A percentile compares a stretch with the other conserved stretches of the same genome.
Conservation (phyloP, 2,797 vertebrate species). For the Crenichthys baileyi region DNA sequence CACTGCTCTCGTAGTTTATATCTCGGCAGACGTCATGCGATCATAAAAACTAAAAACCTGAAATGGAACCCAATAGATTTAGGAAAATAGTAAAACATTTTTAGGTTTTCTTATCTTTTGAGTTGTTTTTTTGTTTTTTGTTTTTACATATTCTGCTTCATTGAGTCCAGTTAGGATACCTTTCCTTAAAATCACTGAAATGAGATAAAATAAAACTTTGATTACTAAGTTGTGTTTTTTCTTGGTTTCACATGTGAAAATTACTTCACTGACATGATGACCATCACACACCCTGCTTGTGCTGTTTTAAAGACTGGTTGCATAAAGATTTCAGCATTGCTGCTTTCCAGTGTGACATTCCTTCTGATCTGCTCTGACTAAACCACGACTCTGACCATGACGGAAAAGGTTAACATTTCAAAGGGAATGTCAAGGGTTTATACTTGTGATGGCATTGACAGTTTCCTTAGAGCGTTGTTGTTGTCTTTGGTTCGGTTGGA, state of each 20-base stretch:
- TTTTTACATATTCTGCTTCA: not conserved
- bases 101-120: not conserved
- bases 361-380: not conserved
- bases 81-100: not conserved
- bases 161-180: not conserved
- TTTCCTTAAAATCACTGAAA: not conserved
- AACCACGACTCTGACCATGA: constrained; percentile 10
- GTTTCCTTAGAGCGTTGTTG: constrained; percentile 46
- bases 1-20: not conserved
- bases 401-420: constrained; percentile 59
- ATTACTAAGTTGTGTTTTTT: not conserved
- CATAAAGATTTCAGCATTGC: constrained; percentile 13
- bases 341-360: constrained; percentile 14
- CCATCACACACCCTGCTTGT: not conserved
- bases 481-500: constrained; percentile 61
- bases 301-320: constrained; percentile 26
- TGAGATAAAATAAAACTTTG: not conserved
- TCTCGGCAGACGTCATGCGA: not conserved
- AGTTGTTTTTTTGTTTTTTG: not conserved
- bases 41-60: not conserved
- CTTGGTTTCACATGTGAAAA: not conserved
- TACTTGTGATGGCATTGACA: constrained; percentile 56
- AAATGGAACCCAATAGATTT: not conserved
- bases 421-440: constrained; percentile 37
- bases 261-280: constrained; percentile 11